A percentile compares a stretch with the other conserved stretches of the same genome.
phyloP scores from a whole-genome alignment of 1,140 invertebrate genomes.

The Laodelphax striatellus region DNA sequence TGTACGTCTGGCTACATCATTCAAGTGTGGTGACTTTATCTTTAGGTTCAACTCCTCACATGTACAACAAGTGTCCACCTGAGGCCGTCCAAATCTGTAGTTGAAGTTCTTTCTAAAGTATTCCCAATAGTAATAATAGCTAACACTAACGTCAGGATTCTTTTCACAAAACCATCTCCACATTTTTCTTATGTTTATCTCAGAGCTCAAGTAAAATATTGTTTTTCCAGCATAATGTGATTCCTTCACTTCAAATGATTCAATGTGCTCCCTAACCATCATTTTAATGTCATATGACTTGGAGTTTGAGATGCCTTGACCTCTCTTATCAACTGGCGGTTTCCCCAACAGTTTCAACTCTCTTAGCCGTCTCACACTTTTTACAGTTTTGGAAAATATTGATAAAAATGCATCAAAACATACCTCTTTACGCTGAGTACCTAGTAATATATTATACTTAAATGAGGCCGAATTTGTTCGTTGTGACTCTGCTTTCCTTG shows the following conservation, averaged over 20 bases:
- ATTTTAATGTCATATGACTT: background rate
- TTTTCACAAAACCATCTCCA: background rate
- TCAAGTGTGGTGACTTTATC: constrained; percentile 6
- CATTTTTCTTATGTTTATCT: constrained; percentile 26
- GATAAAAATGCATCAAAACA: too few species aligned
- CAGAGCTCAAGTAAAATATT: constrained; percentile 24
- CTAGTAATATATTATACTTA: background rate
- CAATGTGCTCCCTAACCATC: constrained; percentile 2
- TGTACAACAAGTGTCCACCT: constrained; percentile 11
- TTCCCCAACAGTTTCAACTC: background rate
- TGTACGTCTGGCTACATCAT: constrained; percentile 23
- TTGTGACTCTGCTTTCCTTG: background rate
- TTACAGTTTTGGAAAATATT: background rate
- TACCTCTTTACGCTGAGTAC: background rate
- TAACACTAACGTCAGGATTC: constrained; percentile 15
- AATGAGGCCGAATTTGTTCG: background rate
- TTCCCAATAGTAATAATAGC: constrained; percentile 22
- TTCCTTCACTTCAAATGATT: background rate
- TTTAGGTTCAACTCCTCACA: constrained; percentile 8
- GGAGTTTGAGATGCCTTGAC: constrained; percentile 6
- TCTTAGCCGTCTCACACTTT: background rate
- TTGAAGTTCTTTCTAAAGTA: constrained; percentile 24
- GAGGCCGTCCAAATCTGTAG: constrained; percentile 24
- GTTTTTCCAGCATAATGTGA: constrained; percentile 15
- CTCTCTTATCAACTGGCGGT: constrained; percentile 6